phyloP scores from a whole-genome alignment of 1,140 invertebrate genomes.

The Drosophila baimaii region DNA sequence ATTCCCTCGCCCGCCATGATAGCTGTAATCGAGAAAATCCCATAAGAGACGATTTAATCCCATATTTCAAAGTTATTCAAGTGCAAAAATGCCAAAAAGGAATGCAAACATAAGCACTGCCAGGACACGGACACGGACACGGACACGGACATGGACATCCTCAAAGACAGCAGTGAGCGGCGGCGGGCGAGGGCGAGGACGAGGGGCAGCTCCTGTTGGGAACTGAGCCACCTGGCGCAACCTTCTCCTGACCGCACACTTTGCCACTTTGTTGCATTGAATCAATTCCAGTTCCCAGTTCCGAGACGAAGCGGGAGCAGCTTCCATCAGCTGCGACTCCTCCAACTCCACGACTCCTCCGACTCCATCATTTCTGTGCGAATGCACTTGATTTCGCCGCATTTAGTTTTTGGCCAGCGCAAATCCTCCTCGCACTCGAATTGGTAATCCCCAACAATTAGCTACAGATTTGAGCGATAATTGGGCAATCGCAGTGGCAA shows the following conservation, averaged over 20 bases:
- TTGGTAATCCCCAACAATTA: conserved; percentile 52
- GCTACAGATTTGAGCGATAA: conserved; percentile 56
- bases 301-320: background rate
- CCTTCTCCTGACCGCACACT: conserved; percentile 53
- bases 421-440: conserved; percentile 9
- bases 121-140: conserved; percentile 52
- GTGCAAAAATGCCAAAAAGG: conserved; percentile 83
- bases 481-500: conserved; percentile 45
- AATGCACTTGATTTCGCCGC: conserved; percentile 46
- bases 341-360: background rate
- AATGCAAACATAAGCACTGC: conserved; percentile 82
- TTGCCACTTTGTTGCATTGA: conserved; percentile 66
- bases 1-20: conserved; percentile 63
- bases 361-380: conserved; percentile 34
- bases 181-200: background rate
- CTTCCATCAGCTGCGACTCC: conserved; percentile 26
- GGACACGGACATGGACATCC: conserved; percentile 42
- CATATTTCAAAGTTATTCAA: conserved; percentile 84
- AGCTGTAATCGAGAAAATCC: conserved; percentile 82
- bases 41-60: conserved; percentile 83
- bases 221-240: conserved; percentile 69
- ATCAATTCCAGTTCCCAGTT: conserved; percentile 40
- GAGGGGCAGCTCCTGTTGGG: conserved; percentile 46
- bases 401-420: conserved; percentile 38
- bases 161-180: conserved; percentile 30